Base-by-base conservation (phyloP, 2,113 vertebrate species). In the Cricetomys ansorgei region DNA sequence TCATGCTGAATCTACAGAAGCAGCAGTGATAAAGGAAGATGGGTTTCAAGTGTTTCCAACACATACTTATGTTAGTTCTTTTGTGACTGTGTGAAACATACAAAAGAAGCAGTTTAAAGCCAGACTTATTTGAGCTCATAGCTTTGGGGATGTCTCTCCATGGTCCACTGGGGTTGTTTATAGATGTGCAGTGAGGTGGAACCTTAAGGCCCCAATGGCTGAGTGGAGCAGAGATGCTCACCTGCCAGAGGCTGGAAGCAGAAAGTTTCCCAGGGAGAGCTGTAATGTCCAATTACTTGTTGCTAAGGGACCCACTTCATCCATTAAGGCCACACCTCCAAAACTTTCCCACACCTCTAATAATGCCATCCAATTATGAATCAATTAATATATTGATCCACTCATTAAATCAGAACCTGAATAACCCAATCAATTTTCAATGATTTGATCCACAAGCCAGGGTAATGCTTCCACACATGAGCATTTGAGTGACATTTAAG, bases 21-120 rank as follows among this genome's bases (percentile, higher is more conserved):
- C 31, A 88, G 64, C 55, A 45, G 23, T 12, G 0, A 15, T 37
- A 4, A 31, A 50, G n/a, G 23, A 31, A 48, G 31, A 40, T 3
- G 10, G 2, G 6, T 10, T 9, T 40, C 17, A 80, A 73, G 10
- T 4, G 11, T 48, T 23, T 5, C 3, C 0, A 21, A 7, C 8
- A 25, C 0, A 50, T 48, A 62, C 37, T 31, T 17, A 2, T 72
- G 48, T 19, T 21, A 72, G 57, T 10, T 59, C 7, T 37, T 84
- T 67, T 48, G 25, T 83, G 57, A 15, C 34, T 29, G 37, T 73
- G 37, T 57, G 37, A 73, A 59, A 7, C 7, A 34, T 9, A 2
- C 12, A 1, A 43, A 17, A 43, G 53, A 53, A 57, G 4, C 17
- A 19, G 11, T 7, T 57, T n/a, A 40, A 88, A 37, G 25, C 16